These are phyloP conservation scores for Drosophila neoperkinsi DNA, from an alignment of 2,888 invertebrate genomes.

Conservation along the genomic window DNA sequence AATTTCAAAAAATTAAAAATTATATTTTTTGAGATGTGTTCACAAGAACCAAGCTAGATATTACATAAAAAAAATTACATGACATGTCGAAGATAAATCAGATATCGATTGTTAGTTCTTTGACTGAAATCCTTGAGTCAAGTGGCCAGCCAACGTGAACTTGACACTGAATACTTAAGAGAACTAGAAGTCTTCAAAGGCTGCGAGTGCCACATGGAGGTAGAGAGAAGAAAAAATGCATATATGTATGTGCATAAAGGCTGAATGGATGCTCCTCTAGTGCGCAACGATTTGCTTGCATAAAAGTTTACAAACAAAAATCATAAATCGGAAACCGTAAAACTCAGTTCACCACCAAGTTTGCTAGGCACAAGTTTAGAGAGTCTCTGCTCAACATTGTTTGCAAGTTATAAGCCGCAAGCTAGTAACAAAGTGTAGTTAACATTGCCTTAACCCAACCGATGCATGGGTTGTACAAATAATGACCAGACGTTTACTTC, in stretches of 20 bases:
- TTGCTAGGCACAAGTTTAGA: background rate
- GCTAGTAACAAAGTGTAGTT: conserved; percentile 29
- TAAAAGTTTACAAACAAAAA: conserved; percentile 69
- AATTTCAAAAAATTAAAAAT: background rate
- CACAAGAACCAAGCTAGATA: background rate
- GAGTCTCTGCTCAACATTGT: conserved; percentile 24
- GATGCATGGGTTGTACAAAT: conserved; percentile 10
- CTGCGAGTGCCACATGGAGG: conserved; percentile 10
- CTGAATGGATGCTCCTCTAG: conserved; percentile 23
- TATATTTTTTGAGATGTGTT: background rate
- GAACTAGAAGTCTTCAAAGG: conserved; percentile 39
- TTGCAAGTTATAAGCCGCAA: conserved; percentile 44
- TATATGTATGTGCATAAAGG: conserved; percentile 32
- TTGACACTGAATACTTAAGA: conserved; percentile 63
- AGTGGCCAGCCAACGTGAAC: conserved; percentile 64
- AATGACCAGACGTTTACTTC: background rate
- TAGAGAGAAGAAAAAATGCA: conserved; percentile 1
- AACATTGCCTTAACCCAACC: conserved; percentile 34
- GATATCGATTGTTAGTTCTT: conserved; percentile 35
- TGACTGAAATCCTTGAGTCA: conserved; percentile 37
- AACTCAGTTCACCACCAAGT: conserved; percentile 13
- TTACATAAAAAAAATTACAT: background rate
- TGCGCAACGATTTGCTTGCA: conserved; percentile 58
- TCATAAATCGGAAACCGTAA: conserved; percentile 58
- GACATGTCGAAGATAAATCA: background rate